A percentile compares a stretch with the other conserved stretches of the same genome.
Evolutionary conservation across 2,113 vertebrate genomes (phyloP).

Genomic region (Tympanuchus pallidicinctus): DNA sequence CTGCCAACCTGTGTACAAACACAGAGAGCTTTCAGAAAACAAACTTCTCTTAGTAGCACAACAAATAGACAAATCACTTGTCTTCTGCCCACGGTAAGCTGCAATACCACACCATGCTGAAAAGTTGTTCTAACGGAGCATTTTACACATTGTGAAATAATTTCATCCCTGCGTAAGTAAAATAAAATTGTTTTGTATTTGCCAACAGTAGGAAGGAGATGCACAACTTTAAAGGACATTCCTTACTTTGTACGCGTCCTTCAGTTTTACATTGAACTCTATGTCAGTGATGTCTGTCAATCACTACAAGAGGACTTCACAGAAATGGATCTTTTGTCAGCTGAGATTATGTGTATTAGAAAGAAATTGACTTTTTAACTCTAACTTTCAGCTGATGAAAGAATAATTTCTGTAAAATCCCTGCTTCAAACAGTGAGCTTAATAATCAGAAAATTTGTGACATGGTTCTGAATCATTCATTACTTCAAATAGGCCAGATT

Average conservation of each 20-base stretch:
- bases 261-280: background rate
- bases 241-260: background rate
- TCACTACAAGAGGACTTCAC: accelerated
- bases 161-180: background rate
- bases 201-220: background rate
- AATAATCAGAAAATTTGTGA: background rate
- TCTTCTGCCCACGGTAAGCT: background rate
- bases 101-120: background rate
- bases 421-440: background rate
- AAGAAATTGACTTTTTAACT: background rate
- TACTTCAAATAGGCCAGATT: background rate
- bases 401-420: too few relatives aligned
- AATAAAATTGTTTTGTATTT: background rate
- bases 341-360: background rate
- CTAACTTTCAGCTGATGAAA: background rate
- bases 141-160: background rate
- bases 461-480: background rate
- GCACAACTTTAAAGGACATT: background rate
- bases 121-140: background rate
- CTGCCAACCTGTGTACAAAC: background rate
- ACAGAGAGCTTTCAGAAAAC: background rate
- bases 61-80: background rate
- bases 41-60: background rate
- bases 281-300: background rate
- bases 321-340: background rate